Evolutionary conservation across 1,140 invertebrate genomes (phyloP), one percentile per base, ranked within the genome.

Genomic region (Epicauta chinensis): DNA sequence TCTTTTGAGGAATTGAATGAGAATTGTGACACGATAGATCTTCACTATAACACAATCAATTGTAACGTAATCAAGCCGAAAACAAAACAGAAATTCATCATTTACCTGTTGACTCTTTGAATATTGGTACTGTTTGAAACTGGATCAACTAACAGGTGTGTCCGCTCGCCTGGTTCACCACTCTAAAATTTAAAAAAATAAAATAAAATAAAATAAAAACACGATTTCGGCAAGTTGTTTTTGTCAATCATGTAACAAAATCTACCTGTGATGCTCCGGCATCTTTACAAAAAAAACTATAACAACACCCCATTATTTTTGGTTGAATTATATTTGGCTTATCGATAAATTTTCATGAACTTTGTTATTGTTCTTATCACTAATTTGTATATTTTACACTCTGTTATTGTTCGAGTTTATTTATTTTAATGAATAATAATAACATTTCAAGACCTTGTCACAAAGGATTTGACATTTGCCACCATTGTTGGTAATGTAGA

Each of bases 1-100:
- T 81, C 61, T 89, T 87, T 67, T 89, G 89, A 17, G 86, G 81
- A 37, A 82, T 75, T 14, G 81, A 80, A 64, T 76, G 81, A 12
- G 75, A 72, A 69, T 80, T 80, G 54, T 79, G 75, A 59, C 74
- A 76, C 55, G 78, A 73, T 61, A 78, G 76, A 68, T 83, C 81
- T 60, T 85, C 82, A 59, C 82, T 84, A 69, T 68, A 68, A 63
- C 49, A 43, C n/a, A 53, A 40, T 9, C 42, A 58, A 42, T 53
- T 30, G 12, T 12, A 13, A 51, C n/a, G n/a, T n/a, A n/a, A n/a
- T n/a, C n/a, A 55, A 45, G 43, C 40, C 57, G 29, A 15, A 44
- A n/a, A 2, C 3, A 34, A 34, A 12, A 15, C 11, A 2, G 36
- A 23, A 12, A 10, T 13, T 23, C 29, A n/a, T 29, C 17, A 36